phyloP scores from a whole-genome alignment of 1,140 invertebrate genomes.

The Drosophila sechellia region DNA sequence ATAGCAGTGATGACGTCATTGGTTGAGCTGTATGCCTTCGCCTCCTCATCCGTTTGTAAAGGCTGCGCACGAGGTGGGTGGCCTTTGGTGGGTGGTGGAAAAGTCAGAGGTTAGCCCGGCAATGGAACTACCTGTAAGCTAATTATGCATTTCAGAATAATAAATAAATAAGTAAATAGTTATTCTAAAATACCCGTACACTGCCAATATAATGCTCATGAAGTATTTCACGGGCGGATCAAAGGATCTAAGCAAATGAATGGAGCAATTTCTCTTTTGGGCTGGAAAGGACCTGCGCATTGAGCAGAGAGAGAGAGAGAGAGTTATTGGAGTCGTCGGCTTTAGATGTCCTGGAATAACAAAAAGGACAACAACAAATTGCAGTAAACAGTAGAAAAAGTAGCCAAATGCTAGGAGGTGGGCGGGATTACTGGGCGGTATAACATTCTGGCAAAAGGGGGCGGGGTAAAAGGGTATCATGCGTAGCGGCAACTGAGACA shows the following conservation, averaged over 20 bases:
- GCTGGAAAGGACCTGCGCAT: conserved; percentile 46
- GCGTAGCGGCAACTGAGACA: conserved; percentile 59
- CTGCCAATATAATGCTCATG: not conserved
- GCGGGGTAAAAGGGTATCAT: conserved; percentile 34
- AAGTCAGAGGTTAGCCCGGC: conserved; percentile 30
- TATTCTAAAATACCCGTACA: not conserved
- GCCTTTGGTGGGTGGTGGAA: conserved; percentile 1
- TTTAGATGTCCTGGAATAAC: conserved; percentile 53
- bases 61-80: conserved; percentile 53
- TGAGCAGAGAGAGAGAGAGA: conserved; percentile 15
- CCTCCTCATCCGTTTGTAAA: conserved; percentile 58
- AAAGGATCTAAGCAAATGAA: conserved; percentile 44
- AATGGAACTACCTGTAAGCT: conserved; percentile 4
- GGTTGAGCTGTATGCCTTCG: conserved; percentile 63
- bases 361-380: conserved; percentile 51
- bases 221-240: conserved; percentile 32
- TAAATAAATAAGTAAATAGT: conserved; percentile 4
- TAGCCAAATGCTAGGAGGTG: conserved; percentile 29
- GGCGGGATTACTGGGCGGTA: conserved; percentile 10
- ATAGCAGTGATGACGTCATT: conserved; percentile 70
- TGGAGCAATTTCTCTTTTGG: conserved; percentile 19
- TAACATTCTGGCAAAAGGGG: not conserved
- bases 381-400: conserved; percentile 59
- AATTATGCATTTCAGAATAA: not conserved
- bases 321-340: conserved; percentile 25